Conservation (phyloP, 2,888 invertebrate genomes). For the Cabera pusaria region DNA sequence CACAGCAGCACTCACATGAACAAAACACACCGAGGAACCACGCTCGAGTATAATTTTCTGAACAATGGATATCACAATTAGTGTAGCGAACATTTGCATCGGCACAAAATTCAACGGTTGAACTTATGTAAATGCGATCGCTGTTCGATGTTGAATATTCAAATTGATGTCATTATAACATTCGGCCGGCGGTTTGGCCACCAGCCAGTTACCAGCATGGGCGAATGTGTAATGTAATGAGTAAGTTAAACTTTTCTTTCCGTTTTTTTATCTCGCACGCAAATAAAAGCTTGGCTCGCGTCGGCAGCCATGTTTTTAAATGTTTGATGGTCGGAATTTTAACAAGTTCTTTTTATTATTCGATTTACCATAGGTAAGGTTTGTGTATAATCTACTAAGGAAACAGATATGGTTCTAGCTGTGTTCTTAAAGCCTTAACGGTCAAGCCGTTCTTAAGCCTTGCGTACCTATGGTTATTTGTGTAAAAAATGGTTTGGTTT, state of each 20-base stretch:
- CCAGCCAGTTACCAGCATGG: slow-evolving; percentile 60
- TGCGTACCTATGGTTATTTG: too few relatives aligned
- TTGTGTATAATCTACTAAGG: too few relatives aligned
- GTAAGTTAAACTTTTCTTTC: slow-evolving; percentile 68
- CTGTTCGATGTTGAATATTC: slow-evolving; percentile 82
- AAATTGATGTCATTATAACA: slow-evolving; percentile 84
- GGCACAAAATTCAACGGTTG: slow-evolving; percentile 79
- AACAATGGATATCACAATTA: slow-evolving; percentile 73
- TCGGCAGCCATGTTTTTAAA: slow-evolving; percentile 40
- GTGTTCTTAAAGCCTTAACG: too few relatives aligned
- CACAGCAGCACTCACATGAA: too few relatives aligned
- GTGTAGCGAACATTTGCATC: slow-evolving; percentile 68
- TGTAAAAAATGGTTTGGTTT: too few relatives aligned
- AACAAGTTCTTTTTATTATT: too few relatives aligned
- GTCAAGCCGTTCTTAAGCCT: too few relatives aligned
- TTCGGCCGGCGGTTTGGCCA: slow-evolving; percentile 76
- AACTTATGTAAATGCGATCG: slow-evolving; percentile 81
- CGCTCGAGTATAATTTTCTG: slow-evolving; percentile 43
- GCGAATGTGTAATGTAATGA: slow-evolving; percentile 76
- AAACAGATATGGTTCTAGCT: too few relatives aligned
- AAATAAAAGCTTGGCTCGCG: slow-evolving; percentile 46
- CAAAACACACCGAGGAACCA: slow-evolving; percentile 19
- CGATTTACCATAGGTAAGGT: too few relatives aligned
- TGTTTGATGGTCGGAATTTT: slow-evolving; percentile 42
- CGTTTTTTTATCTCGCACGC: slow-evolving; percentile 59